These are phyloP conservation scores for Bombus impatiens DNA, from an alignment of 1,140 invertebrate genomes.

Conservation along the genomic window DNA sequence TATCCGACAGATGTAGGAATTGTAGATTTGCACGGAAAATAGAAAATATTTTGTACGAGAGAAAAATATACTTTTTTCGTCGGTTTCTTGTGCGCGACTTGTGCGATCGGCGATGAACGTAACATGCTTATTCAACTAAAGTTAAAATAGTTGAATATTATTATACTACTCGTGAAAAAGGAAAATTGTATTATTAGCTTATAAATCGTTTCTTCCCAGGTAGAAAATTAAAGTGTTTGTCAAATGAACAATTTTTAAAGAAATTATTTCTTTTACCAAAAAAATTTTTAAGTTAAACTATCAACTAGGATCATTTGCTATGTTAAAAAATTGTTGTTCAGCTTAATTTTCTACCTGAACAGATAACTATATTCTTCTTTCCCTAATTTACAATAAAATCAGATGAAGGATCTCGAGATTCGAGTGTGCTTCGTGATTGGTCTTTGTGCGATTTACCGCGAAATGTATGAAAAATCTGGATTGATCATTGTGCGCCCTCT, in stretches of 20 bases:
- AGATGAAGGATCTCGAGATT: background rate
- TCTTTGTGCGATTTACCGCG: slow-evolving; percentile 47
- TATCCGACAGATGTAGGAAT: background rate
- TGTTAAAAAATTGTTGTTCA: background rate
- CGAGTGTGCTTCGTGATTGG: slow-evolving; percentile 27
- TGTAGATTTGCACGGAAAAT: background rate
- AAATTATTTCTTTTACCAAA: too few species aligned
- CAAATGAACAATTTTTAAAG: background rate
- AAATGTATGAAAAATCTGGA: slow-evolving; percentile 30
- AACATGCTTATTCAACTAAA: slow-evolving; percentile 16
- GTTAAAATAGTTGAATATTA: background rate
- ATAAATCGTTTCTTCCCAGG: background rate
- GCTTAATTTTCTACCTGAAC: background rate
- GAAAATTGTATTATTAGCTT: background rate
- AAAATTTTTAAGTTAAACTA: background rate
- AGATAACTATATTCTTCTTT: background rate
- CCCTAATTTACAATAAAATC: slow-evolving; percentile 25
- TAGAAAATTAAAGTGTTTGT: background rate
- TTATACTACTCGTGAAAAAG: background rate
- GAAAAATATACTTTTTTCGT: slow-evolving; percentile 5
- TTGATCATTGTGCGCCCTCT: background rate
- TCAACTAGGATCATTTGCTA: background rate
- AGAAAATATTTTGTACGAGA: background rate
- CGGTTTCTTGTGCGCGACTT: slow-evolving; percentile 25
- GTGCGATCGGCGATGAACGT: slow-evolving; percentile 29